Percentiles rank a stretch among this genome's conserved stretches.
These are phyloP conservation scores for Crocodylus rhombifer DNA, from an alignment of 2,797 vertebrate species.

Conservation along the genomic window DNA sequence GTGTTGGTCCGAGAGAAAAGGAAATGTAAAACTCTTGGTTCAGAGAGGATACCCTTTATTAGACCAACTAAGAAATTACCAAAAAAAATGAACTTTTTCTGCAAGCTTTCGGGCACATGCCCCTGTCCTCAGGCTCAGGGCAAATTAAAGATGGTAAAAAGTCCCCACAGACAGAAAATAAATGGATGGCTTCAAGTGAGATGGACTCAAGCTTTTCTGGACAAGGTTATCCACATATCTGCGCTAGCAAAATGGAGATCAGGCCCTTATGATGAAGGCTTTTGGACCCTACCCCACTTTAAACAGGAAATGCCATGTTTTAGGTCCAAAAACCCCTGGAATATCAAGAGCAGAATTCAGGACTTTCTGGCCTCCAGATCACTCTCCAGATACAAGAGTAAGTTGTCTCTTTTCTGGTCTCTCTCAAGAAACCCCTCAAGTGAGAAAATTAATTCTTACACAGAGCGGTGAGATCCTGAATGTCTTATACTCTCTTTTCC, in stretches of 20 bases:
- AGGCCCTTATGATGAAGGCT: neutral
- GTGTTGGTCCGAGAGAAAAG: too few relatives aligned
- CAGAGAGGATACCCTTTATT: too few relatives aligned
- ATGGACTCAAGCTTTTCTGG: neutral
- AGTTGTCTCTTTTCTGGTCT: neutral
- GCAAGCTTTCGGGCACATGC: too few relatives aligned
- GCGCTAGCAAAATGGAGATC: neutral
- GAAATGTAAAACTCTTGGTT: too few relatives aligned
- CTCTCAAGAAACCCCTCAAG: neutral
- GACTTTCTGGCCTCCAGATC: neutral
- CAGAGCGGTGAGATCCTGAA: neutral
- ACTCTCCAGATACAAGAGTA: neutral
- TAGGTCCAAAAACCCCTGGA: neutral
- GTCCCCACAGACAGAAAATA: too few relatives aligned
- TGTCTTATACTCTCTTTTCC: neutral
- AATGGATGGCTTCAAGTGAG: too few relatives aligned
- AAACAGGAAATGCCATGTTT: neutral
- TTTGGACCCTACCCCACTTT: neutral
- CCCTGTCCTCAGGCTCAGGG: too few relatives aligned
- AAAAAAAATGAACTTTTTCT: too few relatives aligned
- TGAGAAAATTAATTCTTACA: fast-evolving
- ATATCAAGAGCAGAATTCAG: neutral
- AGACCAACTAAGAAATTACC: too few relatives aligned
- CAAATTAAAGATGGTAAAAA: too few relatives aligned
- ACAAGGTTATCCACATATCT: neutral